phyloP scores from a whole-genome alignment of 2,113 vertebrate genomes.

The Sitta europaea region DNA sequence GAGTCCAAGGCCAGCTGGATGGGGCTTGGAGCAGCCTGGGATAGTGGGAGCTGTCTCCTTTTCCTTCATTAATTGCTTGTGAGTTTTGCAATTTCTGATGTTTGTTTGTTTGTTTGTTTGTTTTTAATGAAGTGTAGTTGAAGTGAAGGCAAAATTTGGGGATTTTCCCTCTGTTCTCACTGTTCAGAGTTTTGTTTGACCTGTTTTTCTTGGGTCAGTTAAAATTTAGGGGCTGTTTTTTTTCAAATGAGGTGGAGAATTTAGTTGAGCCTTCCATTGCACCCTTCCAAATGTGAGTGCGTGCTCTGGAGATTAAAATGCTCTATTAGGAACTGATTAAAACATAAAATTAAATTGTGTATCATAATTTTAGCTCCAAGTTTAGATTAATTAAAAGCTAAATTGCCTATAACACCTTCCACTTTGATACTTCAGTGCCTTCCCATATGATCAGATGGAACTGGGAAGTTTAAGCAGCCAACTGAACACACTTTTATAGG shows the following conservation, averaged over 20 bases:
- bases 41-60: background rate
- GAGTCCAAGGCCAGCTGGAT: background rate
- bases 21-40: background rate
- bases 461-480: background rate
- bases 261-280: background rate
- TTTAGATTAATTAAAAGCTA: slow-evolving; percentile 25
- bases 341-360: slow-evolving; percentile 13
- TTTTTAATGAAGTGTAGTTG: background rate
- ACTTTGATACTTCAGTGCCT: background rate
- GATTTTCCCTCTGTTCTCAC: background rate
- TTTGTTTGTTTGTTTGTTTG: too few species aligned
- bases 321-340: background rate
- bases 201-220: background rate
- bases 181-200: background rate
- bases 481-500: background rate
- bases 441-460: background rate
- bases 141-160: background rate
- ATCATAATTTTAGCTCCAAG: background rate
- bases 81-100: background rate
- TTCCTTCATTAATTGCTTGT: background rate
- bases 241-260: background rate
- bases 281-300: background rate
- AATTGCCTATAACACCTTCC: slow-evolving; percentile 7
- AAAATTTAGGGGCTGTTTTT: background rate
- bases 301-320: background rate